phyloP scores from a whole-genome alignment of 2,888 invertebrate species.

The Teinopalpus imperialis region DNA sequence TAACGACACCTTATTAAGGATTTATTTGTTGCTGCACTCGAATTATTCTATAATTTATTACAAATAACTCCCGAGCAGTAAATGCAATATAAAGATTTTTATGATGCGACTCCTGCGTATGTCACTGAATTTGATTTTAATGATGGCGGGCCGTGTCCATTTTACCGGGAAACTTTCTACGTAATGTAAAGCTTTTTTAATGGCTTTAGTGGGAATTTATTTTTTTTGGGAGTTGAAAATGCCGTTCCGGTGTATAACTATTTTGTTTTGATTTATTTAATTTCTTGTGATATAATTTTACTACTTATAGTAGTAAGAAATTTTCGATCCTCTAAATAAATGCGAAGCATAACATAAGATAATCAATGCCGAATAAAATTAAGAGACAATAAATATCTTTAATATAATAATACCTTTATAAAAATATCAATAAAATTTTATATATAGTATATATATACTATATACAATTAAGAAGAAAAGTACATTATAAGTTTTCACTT shows the following conservation, averaged over 20 bases:
- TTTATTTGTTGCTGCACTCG: conserved; percentile 70
- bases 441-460: too few relatives aligned
- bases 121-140: conserved; percentile 72
- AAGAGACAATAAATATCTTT: too few relatives aligned
- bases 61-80: conserved; percentile 65
- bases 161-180: conserved; percentile 29
- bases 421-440: too few relatives aligned
- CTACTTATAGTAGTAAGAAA: neutral
- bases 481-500: too few relatives aligned
- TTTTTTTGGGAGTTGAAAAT: conserved; percentile 18
- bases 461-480: too few relatives aligned
- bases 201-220: conserved; percentile 21
- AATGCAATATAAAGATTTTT: conserved; percentile 48
- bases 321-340: too few relatives aligned
- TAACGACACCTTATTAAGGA: conserved; percentile 71
- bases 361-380: too few relatives aligned
- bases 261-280: conserved; percentile 16
- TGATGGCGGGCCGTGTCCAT: conserved; percentile 36
- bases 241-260: neutral
- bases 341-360: too few relatives aligned
- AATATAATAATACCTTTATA: too few relatives aligned
- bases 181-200: conserved; percentile 42
- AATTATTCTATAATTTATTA: conserved; percentile 79
- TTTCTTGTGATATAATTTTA: conserved; percentile 4
- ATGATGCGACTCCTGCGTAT: conserved; percentile 49